Percentiles rank a stretch among this genome's conserved stretches.
phyloP scores from a whole-genome alignment of 1,140 invertebrate genomes.

The Phenacoccus solenopsis region DNA sequence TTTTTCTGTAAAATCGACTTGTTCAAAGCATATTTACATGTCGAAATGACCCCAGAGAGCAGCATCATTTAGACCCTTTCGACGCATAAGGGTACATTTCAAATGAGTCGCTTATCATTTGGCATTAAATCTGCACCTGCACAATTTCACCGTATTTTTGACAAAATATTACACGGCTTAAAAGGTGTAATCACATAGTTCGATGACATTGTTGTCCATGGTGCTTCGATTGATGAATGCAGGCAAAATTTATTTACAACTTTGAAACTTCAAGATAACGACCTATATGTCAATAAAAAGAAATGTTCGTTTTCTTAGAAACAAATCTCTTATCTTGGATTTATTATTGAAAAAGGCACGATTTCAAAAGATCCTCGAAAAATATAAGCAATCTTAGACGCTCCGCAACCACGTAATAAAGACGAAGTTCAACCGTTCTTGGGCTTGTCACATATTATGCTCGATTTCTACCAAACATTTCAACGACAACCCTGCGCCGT shows the following conservation, averaged over 20 bases:
- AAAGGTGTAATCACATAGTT: conserved; percentile 27
- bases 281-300: conserved; percentile 22
- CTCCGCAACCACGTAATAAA: conserved; percentile 30
- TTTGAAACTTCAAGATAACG: background rate
- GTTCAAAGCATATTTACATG: conserved; percentile 27
- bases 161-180: conserved; percentile 30
- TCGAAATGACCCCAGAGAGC: conserved; percentile 27
- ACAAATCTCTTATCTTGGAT: conserved; percentile 26
- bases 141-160: conserved; percentile 38
- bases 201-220: conserved; percentile 29
- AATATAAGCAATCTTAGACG: conserved; percentile 29
- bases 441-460: conserved; percentile 37
- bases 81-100: conserved; percentile 31
- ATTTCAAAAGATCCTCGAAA: conserved; percentile 34
- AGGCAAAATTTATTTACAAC: background rate
- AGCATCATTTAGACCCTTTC: conserved; percentile 29
- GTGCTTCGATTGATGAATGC: background rate
- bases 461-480: conserved; percentile 34
- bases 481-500: conserved; percentile 26
- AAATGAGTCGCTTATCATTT: conserved; percentile 34
- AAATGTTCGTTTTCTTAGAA: conserved; percentile 21
- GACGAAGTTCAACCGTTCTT: conserved; percentile 30
- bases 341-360: conserved; percentile 24
- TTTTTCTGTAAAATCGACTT: conserved; percentile 26
- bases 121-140: conserved; percentile 35